Conservation (phyloP, 2,113 vertebrate species). For the Hyla sarda region DNA sequence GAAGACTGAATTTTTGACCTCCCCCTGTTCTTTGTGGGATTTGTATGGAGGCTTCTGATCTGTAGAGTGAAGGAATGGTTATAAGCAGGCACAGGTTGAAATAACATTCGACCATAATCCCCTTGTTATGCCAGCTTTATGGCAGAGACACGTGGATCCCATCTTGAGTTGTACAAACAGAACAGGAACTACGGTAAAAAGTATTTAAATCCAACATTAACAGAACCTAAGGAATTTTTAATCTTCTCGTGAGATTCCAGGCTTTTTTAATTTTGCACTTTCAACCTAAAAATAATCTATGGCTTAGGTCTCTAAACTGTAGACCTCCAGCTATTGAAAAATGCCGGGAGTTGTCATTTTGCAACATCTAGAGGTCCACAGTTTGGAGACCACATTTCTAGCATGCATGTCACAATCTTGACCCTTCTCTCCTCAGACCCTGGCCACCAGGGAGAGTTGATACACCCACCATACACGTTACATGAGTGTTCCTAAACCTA, state of each 20-base stretch:
- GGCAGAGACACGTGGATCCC: background rate
- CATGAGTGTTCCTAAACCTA: too few species aligned
- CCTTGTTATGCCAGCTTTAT: conserved; percentile 12
- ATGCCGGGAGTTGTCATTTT: too few species aligned
- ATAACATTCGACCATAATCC: background rate
- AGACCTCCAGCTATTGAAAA: too few species aligned
- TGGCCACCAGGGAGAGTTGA: too few species aligned
- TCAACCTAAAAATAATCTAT: background rate
- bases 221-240: background rate
- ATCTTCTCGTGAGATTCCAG: background rate
- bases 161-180: conserved; percentile 2
- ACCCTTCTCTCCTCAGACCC: too few species aligned
- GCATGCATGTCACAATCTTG: too few species aligned
- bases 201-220: background rate
- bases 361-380: too few species aligned
- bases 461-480: too few species aligned
- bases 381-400: too few species aligned
- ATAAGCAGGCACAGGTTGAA: background rate
- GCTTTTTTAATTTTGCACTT: background rate
- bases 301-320: too few species aligned
- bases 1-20: background rate
- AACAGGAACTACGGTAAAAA: background rate
- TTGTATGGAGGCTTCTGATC: background rate
- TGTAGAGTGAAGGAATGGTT: background rate
- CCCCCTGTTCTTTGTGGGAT: background rate